Evolutionary conservation across 2,113 vertebrate genomes (phyloP).

Genomic region (Oenanthe oenanthe): DNA sequence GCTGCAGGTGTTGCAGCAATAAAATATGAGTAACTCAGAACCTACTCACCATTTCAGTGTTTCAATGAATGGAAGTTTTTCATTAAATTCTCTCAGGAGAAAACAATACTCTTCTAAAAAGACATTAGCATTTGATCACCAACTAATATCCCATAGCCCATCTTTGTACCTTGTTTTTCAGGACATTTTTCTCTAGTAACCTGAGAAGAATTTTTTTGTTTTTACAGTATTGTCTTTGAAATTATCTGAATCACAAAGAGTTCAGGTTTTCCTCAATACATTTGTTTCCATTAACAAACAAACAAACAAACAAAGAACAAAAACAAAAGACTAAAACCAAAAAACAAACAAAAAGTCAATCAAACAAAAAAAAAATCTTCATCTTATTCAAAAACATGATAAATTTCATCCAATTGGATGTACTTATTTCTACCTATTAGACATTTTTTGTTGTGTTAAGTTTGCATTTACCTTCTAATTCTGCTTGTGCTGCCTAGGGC

Average conservation of each 20-base stretch:
- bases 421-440: background rate
- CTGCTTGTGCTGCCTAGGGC: background rate
- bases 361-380: background rate
- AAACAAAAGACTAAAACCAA: background rate
- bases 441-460: conserved; percentile 7
- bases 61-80: background rate
- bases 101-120: background rate
- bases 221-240: background rate
- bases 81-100: background rate
- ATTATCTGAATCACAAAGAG: background rate
- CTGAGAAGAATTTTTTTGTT: background rate
- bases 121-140: background rate
- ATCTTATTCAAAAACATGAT: background rate
- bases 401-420: background rate
- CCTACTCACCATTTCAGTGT: background rate
- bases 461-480: conserved; percentile 44
- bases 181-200: background rate
- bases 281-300: background rate
- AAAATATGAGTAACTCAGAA: background rate
- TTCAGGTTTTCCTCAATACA: background rate
- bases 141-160: background rate
- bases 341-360: background rate
- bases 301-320: too few relatives aligned
- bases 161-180: background rate
- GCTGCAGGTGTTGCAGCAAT: background rate